Evolutionary conservation across 2,888 invertebrate species (phyloP).

Genomic region (Myopa testacea): DNA sequence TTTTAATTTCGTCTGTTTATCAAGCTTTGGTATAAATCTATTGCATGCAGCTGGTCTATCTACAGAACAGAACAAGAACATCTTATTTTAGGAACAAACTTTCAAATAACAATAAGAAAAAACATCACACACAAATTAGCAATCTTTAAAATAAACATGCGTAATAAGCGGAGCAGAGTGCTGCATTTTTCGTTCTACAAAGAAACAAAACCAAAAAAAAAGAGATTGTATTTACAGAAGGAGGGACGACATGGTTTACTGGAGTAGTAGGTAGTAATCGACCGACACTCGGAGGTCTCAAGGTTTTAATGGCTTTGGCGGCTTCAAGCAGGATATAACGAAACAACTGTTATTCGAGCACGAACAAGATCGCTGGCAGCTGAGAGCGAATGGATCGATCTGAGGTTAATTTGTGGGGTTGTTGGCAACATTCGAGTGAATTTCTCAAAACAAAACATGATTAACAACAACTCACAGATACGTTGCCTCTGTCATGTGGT

Average conservation of each 20-base stretch:
- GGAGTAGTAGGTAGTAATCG: conserved; percentile 21
- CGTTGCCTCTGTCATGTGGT: conserved; percentile 3
- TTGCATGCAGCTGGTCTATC: conserved; percentile 19
- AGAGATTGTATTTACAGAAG: conserved; percentile 51
- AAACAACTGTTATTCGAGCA: conserved; percentile 31
- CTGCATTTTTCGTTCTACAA: background rate
- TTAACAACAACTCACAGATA: conserved; percentile 15
- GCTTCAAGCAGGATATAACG: conserved; percentile 40
- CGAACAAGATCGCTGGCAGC: conserved; percentile 17
- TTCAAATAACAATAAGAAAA: background rate
- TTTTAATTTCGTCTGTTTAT: conserved; percentile 7
- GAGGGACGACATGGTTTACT: conserved; percentile 65
- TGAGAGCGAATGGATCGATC: conserved; percentile 25
- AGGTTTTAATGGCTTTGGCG: conserved; percentile 26
- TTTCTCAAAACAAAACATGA: conserved; percentile 5
- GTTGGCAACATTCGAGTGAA: conserved; percentile 4
- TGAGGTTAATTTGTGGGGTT: conserved; percentile 4
- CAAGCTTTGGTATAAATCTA: background rate
- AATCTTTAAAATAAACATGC: conserved; percentile 27
- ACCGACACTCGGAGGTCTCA: conserved; percentile 29
- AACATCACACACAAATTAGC: background rate
- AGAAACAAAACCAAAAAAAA: conserved; percentile 20
- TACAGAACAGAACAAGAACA: background rate
- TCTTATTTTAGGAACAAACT: background rate
- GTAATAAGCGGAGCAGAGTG: conserved; percentile 26